Base-by-base conservation (phyloP, 2,797 vertebrate species). In the Coranthus polyacanthus region DNA sequence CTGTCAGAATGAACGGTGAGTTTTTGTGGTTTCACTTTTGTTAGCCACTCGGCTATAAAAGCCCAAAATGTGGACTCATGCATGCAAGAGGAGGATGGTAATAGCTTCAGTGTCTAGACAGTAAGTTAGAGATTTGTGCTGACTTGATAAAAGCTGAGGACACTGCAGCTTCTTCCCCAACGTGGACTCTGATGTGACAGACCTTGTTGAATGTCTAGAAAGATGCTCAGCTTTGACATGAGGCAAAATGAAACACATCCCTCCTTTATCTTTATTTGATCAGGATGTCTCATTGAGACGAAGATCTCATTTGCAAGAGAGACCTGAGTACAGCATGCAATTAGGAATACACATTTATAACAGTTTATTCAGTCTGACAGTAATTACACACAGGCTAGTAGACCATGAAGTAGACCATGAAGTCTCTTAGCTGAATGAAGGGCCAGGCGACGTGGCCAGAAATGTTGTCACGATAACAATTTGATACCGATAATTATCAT, bases 1-100 rank as follows among this genome's bases (percentile, higher is more conserved):
- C 74, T 58, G 83, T 81, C 85, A 93, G 66, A 56, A 95, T 95
- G 94, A 94, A 93, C 92, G 94, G 94, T 95, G 83, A 93, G 93
- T 86, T 64, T 41, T 0, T 8, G 15, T 55, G 5, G 13, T 42
- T 50, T 37, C 2, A 1, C 8, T 70, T 34, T 16, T 29, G 41
- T 47, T 26, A 41, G 6, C 5, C 18, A 24, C 16, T 47, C 41
- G 41, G 4, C n/a, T 32, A 20, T 21, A n/a, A 26, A 45, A 16
- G 39, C 16, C 39, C 1, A 13, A 32, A 3, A 34, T 46, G 47
- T 49, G 2, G 32, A 17, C 20, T 34, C 26, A 52, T 18, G 26
- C 32, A 17, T 38, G 21, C 16, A 12, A 1, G 29, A 66, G 21
- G 2, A 38, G 15, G 11, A 11, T 13, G 32, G 10, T 15, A 8